These are phyloP conservation scores for Pantherophis vulpinus DNA, from an alignment of 2,797 vertebrate species.

Conservation along the genomic window DNA sequence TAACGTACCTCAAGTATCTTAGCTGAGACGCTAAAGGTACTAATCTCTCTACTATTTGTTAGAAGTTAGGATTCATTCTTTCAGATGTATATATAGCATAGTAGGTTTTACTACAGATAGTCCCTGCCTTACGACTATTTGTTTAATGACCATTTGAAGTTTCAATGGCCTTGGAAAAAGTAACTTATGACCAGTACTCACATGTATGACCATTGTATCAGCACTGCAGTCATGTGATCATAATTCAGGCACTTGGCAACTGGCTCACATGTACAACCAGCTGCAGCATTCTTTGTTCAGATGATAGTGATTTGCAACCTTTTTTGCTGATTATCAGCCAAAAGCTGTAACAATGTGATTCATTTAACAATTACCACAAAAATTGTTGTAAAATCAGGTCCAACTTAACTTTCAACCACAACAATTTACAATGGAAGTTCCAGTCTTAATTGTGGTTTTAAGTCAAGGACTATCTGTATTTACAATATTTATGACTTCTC, in stretches of 20 bases:
- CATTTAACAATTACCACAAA: neutral
- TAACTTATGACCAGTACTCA: neutral
- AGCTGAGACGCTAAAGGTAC: conserved; percentile 22
- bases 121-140: neutral
- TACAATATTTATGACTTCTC: neutral
- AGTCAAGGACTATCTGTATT: neutral
- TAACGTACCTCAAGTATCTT: neutral
- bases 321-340: neutral
- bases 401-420: neutral
- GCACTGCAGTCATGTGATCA: neutral
- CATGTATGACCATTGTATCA: neutral
- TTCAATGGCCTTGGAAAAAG: neutral
- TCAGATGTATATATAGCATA: conserved; percentile 13
- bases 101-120: neutral
- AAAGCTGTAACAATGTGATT: neutral
- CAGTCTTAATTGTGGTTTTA: neutral
- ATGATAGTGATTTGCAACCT: neutral
- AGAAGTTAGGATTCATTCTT: conserved; percentile 24
- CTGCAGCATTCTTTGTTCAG: neutral
- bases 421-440: neutral
- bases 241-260: neutral
- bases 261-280: neutral
- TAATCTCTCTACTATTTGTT: conserved; percentile 19
- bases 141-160: neutral
- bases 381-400: neutral